A percentile compares a stretch with the other conserved stretches of the same genome.
These are phyloP conservation scores for Lytechinus pictus DNA, from an alignment of 35 echinoderm and acorn worm species.

Conservation along the genomic window DNA sequence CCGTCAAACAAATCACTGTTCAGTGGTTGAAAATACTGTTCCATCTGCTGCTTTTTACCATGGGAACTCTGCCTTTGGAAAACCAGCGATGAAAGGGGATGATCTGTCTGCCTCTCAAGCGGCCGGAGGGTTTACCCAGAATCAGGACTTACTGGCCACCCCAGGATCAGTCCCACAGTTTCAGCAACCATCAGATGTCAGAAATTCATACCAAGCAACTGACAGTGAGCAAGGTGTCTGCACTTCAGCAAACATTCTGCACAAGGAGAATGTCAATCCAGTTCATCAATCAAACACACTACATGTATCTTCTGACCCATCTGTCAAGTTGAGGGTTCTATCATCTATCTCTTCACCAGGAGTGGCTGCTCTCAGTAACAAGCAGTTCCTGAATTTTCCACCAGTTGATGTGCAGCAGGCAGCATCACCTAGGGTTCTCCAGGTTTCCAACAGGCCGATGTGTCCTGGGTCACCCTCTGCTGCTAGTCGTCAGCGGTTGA, in stretches of 20 bases:
- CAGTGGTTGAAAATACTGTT: not conserved
- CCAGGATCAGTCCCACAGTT: not conserved
- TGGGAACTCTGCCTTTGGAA: not conserved
- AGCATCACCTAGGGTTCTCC: not conserved
- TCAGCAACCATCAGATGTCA: not conserved
- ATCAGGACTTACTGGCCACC: not conserved
- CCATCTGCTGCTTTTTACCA: not conserved
- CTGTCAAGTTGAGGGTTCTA: not conserved
- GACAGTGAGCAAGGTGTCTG: not conserved
- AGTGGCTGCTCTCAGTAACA: not conserved
- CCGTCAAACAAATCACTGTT: not conserved
- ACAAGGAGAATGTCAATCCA: not conserved
- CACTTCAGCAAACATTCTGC: not conserved
- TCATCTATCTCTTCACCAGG: not conserved
- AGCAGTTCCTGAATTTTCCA: not conserved
- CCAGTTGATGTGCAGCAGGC: not conserved
- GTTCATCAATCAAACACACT: not conserved
- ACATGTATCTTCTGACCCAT: not conserved
- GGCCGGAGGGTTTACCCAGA: not conserved
- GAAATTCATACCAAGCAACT: not conserved
- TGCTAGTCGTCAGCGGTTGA: not conserved
- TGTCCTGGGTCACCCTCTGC: constrained; percentile 37
- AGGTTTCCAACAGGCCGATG: not conserved
- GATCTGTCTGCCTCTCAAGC: not conserved
- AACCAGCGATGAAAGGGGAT: not conserved